Base-by-base conservation (phyloP, 2,888 invertebrate genomes). In the Drosophila atripex region DNA sequence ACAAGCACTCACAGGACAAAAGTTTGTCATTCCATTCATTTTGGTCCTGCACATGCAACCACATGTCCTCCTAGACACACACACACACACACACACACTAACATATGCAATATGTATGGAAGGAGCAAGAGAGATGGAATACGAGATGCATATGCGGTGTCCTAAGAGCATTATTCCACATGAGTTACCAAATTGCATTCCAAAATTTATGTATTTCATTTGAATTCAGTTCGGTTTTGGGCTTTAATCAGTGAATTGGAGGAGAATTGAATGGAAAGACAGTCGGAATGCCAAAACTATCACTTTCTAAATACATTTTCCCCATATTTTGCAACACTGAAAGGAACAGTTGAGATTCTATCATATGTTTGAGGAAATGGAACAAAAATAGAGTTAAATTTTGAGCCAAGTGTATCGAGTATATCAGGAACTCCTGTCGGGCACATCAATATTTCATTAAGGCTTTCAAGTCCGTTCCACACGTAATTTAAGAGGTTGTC, bases 171-270 rank as follows among this genome's bases (percentile, higher is more conserved):
- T 70, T 70, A 70, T 70, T 70, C 71, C 69, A 56, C 73, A 71
- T 72, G 65, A 73, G 65, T 63, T 77, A 77, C 84, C 76, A 65
- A 84, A 87, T 77, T 84, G 78, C 85, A 80, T 78, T 74, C 61
- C 65, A 38, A 65, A 80, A 75, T 86, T 84, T 74, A 75, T 80
- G 76, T 71, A 75, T 80, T 75, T 64, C 60, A 75, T 80, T 63
- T 66, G 58, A 79, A 79, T 74, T 84, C 30, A 38, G 38, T 41
- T 56, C 23, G 25, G 39, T 14, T 57, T 55, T 50, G 38, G 28
- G 65, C 71, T 64, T 72, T 71, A 61, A 71, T 52, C 71, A 32
- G 45, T 23, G 61, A 14, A 41, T 1, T 18, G 11, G n/a, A 14
- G 50, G 16, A 38, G 21, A n/a, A n/a, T 7, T 11, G 5, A 18